Conservation (phyloP, 2,797 vertebrate species). For the Carapus acus region DNA sequence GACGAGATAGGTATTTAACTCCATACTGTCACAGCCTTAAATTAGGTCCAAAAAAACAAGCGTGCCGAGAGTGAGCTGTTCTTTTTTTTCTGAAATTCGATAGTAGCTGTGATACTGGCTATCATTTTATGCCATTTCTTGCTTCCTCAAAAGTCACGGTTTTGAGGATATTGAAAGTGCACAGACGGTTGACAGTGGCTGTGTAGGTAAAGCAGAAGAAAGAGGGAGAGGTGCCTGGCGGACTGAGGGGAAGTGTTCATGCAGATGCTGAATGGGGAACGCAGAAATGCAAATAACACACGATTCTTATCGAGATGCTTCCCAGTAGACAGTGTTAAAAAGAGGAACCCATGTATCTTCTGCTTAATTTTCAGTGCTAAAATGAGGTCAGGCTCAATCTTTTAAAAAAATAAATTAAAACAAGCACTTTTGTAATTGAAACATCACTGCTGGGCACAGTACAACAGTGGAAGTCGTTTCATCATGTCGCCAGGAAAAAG, state of each 20-base stretch:
- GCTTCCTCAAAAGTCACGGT: conserved; percentile 20
- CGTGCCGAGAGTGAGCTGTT: neutral
- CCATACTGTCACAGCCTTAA: neutral
- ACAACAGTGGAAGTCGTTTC: conserved; percentile 4
- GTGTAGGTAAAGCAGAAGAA: conserved; percentile 66
- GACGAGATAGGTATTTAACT: conserved; percentile 23
- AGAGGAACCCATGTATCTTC: conserved; percentile 25
- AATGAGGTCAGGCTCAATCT: too few species aligned
- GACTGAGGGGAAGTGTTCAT: conserved; percentile 52
- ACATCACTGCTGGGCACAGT: conserved; percentile 12
- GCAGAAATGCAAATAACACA: conserved; percentile 67
- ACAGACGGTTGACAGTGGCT: conserved; percentile 37
- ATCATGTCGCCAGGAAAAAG: conserved; percentile 23
- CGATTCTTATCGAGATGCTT: conserved; percentile 51
- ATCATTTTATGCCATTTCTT: neutral
- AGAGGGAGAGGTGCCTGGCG: conserved; percentile 26
- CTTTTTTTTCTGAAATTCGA: neutral
- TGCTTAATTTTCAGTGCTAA: neutral
- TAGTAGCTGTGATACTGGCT: neutral
- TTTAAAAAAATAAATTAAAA: neutral
- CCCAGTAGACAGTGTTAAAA: too few species aligned
- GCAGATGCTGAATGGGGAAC: conserved; percentile 67
- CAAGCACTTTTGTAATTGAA: conserved; percentile 6
- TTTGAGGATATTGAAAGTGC: conserved; percentile 32
- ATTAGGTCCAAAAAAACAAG: neutral